phyloP scores from a whole-genome alignment of 2,797 vertebrate genomes.

The Kryptolebias ocellatus region DNA sequence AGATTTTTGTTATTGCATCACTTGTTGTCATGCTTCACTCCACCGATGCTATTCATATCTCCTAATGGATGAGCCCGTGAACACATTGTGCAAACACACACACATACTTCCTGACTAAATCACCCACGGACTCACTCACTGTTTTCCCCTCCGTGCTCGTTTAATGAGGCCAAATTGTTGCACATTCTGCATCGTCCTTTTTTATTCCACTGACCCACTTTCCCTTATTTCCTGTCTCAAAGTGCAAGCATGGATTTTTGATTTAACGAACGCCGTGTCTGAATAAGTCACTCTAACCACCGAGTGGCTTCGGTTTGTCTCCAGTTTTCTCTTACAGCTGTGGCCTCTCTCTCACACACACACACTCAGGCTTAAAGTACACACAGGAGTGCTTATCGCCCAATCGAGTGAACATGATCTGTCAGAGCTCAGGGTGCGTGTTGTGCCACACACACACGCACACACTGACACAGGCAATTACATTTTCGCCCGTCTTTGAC shows the following conservation, averaged over 20 bases:
- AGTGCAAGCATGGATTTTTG: constrained; percentile 62
- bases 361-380: constrained; percentile 25
- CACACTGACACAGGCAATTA: too few species aligned
- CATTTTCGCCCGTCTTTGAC: too few species aligned
- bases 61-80: constrained; percentile 29
- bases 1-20: constrained; percentile 47
- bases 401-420: too few species aligned
- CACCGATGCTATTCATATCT: constrained; percentile 29
- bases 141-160: constrained; percentile 52
- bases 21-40: constrained; percentile 54
- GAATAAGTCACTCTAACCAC: constrained; percentile 55
- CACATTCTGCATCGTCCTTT: constrained; percentile 38
- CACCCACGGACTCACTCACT: constrained; percentile 32
- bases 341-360: not conserved
- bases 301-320: constrained; percentile 31
- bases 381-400: too few species aligned
- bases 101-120: constrained; percentile 16
- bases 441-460: too few species aligned
- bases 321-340: constrained; percentile 6
- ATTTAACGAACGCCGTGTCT: constrained; percentile 63
- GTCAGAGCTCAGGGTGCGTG: too few species aligned
- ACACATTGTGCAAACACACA: constrained; percentile 7
- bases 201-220: constrained; percentile 70
- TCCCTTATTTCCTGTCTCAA: constrained; percentile 59
- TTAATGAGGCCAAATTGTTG: constrained; percentile 61